phyloP scores from a whole-genome alignment of 2,113 vertebrate species.

The Macquaria ambigua region DNA sequence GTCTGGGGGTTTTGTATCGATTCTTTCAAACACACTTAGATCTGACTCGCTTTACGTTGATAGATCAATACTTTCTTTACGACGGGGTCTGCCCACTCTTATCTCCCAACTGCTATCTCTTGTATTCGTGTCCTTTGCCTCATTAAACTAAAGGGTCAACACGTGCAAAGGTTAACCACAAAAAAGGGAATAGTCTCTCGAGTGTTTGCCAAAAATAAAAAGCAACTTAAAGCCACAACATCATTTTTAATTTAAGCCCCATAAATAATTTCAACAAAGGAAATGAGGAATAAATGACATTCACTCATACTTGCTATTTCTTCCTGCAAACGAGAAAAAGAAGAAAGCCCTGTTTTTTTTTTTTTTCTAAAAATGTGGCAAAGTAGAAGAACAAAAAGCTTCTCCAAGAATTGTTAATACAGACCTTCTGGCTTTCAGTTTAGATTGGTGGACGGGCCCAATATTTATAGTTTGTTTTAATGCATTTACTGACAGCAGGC shows the following conservation, averaged over 20 bases:
- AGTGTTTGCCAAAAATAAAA: slow-evolving; percentile 37
- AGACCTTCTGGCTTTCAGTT: slow-evolving; percentile 53
- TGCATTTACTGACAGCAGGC: slow-evolving; percentile 69
- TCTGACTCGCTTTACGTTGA: background rate
- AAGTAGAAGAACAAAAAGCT: slow-evolving; percentile 15
- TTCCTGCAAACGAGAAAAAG: background rate
- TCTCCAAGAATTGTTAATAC: slow-evolving; percentile 28
- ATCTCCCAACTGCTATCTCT: slow-evolving; percentile 60
- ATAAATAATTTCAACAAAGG: background rate
- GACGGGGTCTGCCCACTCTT: slow-evolving; percentile 41
- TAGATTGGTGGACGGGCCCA: slow-evolving; percentile 36
- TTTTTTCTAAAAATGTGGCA: background rate
- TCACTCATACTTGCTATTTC: background rate
- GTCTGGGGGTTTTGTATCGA: slow-evolving; percentile 1
- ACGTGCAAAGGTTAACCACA: slow-evolving; percentile 65
- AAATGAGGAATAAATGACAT: background rate
- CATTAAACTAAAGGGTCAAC: slow-evolving; percentile 65
- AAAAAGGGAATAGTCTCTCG: slow-evolving; percentile 3
- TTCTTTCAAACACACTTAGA: slow-evolving; percentile 28
- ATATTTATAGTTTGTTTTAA: slow-evolving; percentile 70
- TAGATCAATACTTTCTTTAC: slow-evolving; percentile 56
- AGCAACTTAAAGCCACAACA: too few species aligned
- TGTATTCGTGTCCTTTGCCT: slow-evolving; percentile 42
- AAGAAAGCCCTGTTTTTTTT: background rate
- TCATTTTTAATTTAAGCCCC: background rate